A percentile compares a stretch with the other conserved stretches of the same genome.
phyloP scores from a whole-genome alignment of 2,888 invertebrate genomes.

The Cephus sareptanus region DNA sequence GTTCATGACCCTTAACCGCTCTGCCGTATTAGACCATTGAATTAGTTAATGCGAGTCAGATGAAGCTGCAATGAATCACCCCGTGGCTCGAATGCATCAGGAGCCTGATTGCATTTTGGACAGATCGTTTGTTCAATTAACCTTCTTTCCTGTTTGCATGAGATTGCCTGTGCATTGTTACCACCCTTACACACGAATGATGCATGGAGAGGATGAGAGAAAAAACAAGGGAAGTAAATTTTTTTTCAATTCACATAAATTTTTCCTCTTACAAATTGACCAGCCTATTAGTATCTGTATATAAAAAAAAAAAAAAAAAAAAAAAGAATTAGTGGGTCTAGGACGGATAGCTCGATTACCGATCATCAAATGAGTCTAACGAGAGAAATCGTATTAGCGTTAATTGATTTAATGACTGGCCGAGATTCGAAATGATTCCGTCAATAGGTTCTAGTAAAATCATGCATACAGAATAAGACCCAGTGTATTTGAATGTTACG shows the following conservation, averaged over 20 bases:
- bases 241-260: not conserved
- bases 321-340: not conserved
- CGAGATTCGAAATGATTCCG: not conserved
- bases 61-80: slow-evolving; percentile 44
- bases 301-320: too few species aligned
- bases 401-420: not conserved
- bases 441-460: not conserved
- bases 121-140: slow-evolving; percentile 48
- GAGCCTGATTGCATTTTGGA: slow-evolving; percentile 47
- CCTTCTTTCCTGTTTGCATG: slow-evolving; percentile 44
- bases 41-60: slow-evolving; percentile 56
- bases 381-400: not conserved
- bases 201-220: slow-evolving; percentile 12
- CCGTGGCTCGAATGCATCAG: slow-evolving; percentile 37
- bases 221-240: not conserved
- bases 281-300: not conserved
- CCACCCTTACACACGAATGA: not conserved
- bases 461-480: not conserved
- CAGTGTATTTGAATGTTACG: not conserved
- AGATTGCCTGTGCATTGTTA: too few species aligned
- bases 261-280: not conserved
- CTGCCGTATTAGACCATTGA: slow-evolving; percentile 46
- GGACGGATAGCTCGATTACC: not conserved
- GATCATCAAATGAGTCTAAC: not conserved
- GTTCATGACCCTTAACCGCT: slow-evolving; percentile 48